Conservation (phyloP, 2,113 vertebrate species). For the Perca fluviatilis region DNA sequence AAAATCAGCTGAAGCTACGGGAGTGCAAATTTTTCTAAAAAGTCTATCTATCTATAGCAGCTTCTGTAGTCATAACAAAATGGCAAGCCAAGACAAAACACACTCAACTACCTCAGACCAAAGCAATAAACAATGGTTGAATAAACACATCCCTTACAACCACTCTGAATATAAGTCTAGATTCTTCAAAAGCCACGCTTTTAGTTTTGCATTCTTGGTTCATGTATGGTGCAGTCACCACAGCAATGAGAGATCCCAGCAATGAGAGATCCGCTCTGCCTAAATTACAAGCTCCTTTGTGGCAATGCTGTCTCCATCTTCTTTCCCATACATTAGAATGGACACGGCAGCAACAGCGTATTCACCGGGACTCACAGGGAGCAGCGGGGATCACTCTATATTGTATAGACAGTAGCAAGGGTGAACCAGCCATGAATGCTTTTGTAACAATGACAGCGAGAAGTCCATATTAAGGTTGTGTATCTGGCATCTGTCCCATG, state of each 20-base stretch:
- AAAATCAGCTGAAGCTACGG: conserved; percentile 52
- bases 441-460: conserved; percentile 7
- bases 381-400: conserved; percentile 29
- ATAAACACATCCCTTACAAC: conserved; percentile 80
- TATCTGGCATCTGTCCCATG: neutral
- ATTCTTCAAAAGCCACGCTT: conserved; percentile 76
- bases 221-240: conserved; percentile 69
- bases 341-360: conserved; percentile 29
- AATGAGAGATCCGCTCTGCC: conserved; percentile 77
- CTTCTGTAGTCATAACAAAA: conserved; percentile 81
- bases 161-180: conserved; percentile 71
- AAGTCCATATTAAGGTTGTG: neutral
- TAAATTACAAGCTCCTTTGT: conserved; percentile 81
- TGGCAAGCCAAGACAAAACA: conserved; percentile 81
- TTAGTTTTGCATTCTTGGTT: conserved; percentile 76
- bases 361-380: conserved; percentile 37
- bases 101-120: conserved; percentile 77
- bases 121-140: conserved; percentile 82
- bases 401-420: conserved; percentile 13
- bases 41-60: conserved; percentile 77
- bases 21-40: conserved; percentile 57
- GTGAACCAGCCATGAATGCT: conserved; percentile 31
- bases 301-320: conserved; percentile 70
- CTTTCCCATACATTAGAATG: conserved; percentile 72
- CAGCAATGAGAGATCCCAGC: conserved; percentile 78